Evolutionary conservation across 1,140 invertebrate species (phyloP).

Genomic region (Schmidtea mediterranea): DNA sequence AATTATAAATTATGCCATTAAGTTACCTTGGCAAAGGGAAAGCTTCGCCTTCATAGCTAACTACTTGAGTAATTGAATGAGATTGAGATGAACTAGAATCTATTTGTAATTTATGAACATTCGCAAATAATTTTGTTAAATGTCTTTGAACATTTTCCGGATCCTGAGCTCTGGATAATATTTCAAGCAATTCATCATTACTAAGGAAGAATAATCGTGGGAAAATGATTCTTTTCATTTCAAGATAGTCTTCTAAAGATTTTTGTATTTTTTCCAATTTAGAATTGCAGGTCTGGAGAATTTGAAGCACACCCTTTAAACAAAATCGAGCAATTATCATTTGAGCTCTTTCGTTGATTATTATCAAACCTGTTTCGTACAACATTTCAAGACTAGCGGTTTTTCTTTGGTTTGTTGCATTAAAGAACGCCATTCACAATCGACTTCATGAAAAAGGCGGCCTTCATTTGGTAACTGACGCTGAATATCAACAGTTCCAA

Average conservation of each 20-base stretch:
- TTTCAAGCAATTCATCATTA: slow-evolving; percentile 25
- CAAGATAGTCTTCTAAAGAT: slow-evolving; percentile 24
- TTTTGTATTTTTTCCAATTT: slow-evolving; percentile 25
- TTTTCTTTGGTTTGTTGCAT: slow-evolving; percentile 31
- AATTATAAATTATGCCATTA: no score
- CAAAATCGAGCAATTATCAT: not conserved
- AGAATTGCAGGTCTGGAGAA: slow-evolving; percentile 16
- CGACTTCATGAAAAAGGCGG: slow-evolving; percentile 46
- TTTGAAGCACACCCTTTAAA: slow-evolving; percentile 20
- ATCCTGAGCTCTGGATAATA: slow-evolving; percentile 38
- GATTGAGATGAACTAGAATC: slow-evolving; percentile 13
- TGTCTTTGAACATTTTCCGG: slow-evolving; percentile 54
- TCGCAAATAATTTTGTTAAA: slow-evolving; percentile 52
- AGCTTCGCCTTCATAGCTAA: slow-evolving; percentile 20
- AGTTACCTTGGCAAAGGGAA: slow-evolving; percentile 20
- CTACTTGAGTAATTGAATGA: slow-evolving; percentile 19
- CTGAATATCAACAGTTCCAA: slow-evolving; percentile 59
- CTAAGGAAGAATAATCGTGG: slow-evolving; percentile 25
- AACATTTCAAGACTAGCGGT: slow-evolving; percentile 23
- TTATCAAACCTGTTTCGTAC: slow-evolving; percentile 13
- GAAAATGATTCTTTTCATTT: slow-evolving; percentile 22
- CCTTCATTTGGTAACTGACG: slow-evolving; percentile 50
- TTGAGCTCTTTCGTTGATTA: no score
- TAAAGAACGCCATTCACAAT: slow-evolving; percentile 58
- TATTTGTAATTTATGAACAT: slow-evolving; percentile 21